Evolutionary conservation across 1,140 invertebrate species (phyloP), one percentile per base, ranked within the genome.

Genomic region (Melitaea cinxia): DNA sequence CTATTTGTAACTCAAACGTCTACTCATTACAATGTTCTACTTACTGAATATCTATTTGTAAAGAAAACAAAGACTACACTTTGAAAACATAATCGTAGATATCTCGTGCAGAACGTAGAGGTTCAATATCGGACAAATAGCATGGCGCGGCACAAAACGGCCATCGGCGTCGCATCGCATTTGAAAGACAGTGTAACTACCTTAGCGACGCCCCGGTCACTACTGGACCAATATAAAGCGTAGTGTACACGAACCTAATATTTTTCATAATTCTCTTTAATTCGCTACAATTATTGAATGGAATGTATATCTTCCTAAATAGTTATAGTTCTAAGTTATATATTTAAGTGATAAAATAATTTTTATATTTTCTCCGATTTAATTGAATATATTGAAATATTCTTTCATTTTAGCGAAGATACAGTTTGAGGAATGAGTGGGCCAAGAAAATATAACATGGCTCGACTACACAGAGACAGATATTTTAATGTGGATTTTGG

Each of bases 61-160:
- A 26, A 15, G 54, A 39, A 56, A 56, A 42, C 35, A 57, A 57
- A 57, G 54, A 17, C 37, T 14, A 26, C 26, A 57, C 21, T 19
- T 45, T 42, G 23, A 42, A 23, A 24, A 57, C 37, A 57, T 57
- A 57, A 57, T 28, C 54, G 54, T 57, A 57, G 35, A 57, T 57
- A 57, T 57, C 23, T 47, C 23, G 30, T 50, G 28, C 17, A 52
- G 56, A 57, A 52, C 47, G 69, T 80, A 73, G 73, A 70, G 70
- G 77, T 74, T 70, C 79, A 80, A 84, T 84, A 76, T 76, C 72
- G 68, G 71, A 71, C 69, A 69, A 79, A 82, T 75, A 76, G 73
- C 69, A 59, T 52, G 55, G 68, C 45, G 74, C 47, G 80, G 72
- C 75, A 62, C 82, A 78, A 75, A 80, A 72, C 78, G 80, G 75